phyloP scores from a whole-genome alignment of 2,113 vertebrate species.

The Prolemur simus region DNA sequence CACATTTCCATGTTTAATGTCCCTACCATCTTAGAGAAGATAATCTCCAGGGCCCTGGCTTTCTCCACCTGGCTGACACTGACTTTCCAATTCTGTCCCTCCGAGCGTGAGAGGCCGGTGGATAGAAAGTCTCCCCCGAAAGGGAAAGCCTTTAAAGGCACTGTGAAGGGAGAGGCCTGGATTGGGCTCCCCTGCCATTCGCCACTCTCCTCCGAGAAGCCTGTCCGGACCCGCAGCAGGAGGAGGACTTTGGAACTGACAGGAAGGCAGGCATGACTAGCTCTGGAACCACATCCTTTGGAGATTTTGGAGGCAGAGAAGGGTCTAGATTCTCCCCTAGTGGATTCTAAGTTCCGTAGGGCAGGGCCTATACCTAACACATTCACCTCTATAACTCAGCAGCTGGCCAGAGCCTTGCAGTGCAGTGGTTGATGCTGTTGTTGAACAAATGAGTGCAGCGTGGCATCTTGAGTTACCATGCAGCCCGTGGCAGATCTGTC shows the following conservation, averaged over 20 bases:
- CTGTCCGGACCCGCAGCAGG: neutral
- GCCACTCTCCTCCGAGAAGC: neutral
- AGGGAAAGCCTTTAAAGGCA: neutral
- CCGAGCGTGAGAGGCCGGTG: neutral
- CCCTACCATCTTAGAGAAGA: neutral
- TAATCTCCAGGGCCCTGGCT: neutral
- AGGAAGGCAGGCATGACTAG: neutral
- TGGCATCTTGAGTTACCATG: neutral
- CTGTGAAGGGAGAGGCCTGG: too few species aligned
- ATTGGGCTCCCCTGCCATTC: neutral
- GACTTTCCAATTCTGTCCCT: neutral
- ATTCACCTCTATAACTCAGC: neutral
- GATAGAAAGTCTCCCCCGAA: neutral
- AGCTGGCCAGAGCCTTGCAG: neutral
- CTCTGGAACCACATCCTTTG: neutral
- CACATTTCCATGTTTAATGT: neutral
- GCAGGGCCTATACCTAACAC: neutral
- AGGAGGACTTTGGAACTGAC: neutral
- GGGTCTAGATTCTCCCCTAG: neutral
- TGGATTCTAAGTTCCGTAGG: neutral
- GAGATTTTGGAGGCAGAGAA: neutral
- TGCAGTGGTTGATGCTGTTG: neutral
- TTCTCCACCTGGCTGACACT: neutral
- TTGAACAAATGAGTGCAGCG: neutral
- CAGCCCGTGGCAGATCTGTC: neutral